Evolutionary conservation across 1,140 invertebrate species (phyloP), one percentile per base, ranked within the genome.

Genomic region (Hylyphantes graminicola): DNA sequence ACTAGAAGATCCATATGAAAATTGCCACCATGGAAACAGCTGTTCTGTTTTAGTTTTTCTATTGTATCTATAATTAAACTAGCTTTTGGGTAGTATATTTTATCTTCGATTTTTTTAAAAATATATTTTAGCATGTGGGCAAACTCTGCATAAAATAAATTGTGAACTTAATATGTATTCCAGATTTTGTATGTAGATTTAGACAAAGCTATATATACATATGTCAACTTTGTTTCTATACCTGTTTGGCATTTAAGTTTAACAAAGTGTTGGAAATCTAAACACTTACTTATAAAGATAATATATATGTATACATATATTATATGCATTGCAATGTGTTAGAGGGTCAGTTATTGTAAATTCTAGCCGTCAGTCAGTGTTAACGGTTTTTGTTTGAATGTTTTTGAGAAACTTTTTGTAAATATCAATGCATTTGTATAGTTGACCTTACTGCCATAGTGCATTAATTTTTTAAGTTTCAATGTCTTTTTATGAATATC

Each of bases 21-120:
- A 35, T 35, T 35, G 35, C 35, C 35, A 35, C 5, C 35, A 74
- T 13, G n/a, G 57, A 72, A 81, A 73, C 53, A 63, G 68, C 78
- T 72, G 65, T 59, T 68, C 78, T 68, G 68, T 73, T 63, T 70
- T 73, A 72, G 55, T 21, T 76, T 72, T 76, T 35, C 35, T 35
- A 35, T 35, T 76, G 68, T 48, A 73, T 81, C 17, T 63, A 68
- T 73, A 73, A 63, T 81, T 81, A 81, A 80, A 72, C 57, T 77
- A 73, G 68, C 68, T 63, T 74, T 81, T 81, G 57, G 35, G 65
- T 81, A 81, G 78, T 70, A 70, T 48, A 81, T 81, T 81, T 81
- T 81, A 81, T 73, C 78, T 81, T 81, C 78, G 53, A 81, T 81
- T 81, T 81, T n/a, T 81, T 81, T 81, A 81, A 81, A 35, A 72